phyloP scores from a whole-genome alignment of 2,888 invertebrate species.

The Pyrgus malvae region DNA sequence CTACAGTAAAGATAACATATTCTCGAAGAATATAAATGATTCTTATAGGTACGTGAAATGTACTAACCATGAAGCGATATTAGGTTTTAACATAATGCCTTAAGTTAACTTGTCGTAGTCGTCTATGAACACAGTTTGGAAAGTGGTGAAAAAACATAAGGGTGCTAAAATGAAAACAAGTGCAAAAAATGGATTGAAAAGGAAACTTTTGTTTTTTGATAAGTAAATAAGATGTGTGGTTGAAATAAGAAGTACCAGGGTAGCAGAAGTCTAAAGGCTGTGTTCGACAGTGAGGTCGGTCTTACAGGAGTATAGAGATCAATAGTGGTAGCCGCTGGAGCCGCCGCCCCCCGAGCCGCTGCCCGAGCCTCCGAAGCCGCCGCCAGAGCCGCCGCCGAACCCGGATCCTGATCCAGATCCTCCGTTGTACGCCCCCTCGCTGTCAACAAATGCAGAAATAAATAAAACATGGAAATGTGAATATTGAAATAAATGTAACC shows the following conservation, averaged over 20 bases:
- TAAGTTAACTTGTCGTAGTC: conserved; percentile 3
- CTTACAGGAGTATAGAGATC: conserved; percentile 48
- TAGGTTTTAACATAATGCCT: conserved; percentile 7
- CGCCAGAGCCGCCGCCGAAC: conserved; percentile 40
- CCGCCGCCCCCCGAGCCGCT: conserved; percentile 38
- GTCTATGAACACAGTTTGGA: conserved; percentile 1
- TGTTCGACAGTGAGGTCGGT: conserved; percentile 2
- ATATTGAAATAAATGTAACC: no score
- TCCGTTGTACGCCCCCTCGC: conserved; percentile 68
- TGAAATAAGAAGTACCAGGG: not conserved
- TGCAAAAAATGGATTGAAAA: not conserved
- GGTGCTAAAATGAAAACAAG: conserved; percentile 19
- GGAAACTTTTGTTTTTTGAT: not conserved
- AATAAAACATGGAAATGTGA: no score
- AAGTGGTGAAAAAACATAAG: not conserved
- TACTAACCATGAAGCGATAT: conserved; percentile 9
- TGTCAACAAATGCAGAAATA: conserved; percentile 39
- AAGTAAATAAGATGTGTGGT: not conserved
- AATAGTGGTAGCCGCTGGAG: conserved; percentile 65
- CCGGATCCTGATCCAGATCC: conserved; percentile 43
- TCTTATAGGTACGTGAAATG: conserved; percentile 1
- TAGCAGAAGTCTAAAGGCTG: not conserved
- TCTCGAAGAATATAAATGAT: conserved; percentile 7
- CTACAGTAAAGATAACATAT: conserved; percentile 14
- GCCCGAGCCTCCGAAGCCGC: conserved; percentile 40